Conservation (phyloP, 1,140 invertebrate species). For the Tetramorium alpestre region DNA sequence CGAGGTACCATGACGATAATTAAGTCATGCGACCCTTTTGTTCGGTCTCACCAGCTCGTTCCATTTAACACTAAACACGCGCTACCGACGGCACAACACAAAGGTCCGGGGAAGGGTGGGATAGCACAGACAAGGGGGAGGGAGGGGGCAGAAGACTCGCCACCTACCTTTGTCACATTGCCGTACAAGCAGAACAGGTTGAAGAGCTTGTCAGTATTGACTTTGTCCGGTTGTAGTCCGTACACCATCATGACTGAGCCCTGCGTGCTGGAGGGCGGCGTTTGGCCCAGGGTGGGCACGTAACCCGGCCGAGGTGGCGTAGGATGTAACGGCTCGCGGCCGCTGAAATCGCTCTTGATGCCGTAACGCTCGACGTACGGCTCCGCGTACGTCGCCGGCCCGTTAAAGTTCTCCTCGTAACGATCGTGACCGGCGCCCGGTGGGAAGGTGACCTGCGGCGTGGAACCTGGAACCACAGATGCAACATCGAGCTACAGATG, state of each 20-base stretch:
- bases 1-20: neutral
- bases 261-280: slow-evolving; percentile 86
- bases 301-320: slow-evolving; percentile 84
- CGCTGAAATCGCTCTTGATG: slow-evolving; percentile 84
- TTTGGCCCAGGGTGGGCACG: slow-evolving; percentile 84
- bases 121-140: neutral
- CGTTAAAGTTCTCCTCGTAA: slow-evolving; percentile 86
- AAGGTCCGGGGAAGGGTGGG: neutral
- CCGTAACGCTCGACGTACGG: slow-evolving; percentile 86
- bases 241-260: slow-evolving; percentile 99
- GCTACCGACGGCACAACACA: neutral
- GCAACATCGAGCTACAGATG: neutral
- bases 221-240: slow-evolving; percentile 96
- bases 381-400: slow-evolving; percentile 84
- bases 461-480: slow-evolving; percentile 73
- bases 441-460: slow-evolving; percentile 82
- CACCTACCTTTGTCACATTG: slow-evolving; percentile 95
- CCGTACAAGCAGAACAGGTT: slow-evolving; percentile 99
- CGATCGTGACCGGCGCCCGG: slow-evolving; percentile 84
- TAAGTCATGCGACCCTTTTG: slow-evolving; percentile 25
- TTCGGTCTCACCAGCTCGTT: neutral
- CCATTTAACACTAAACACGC: slow-evolving; percentile 26
- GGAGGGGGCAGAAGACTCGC: neutral
- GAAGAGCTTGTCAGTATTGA: slow-evolving; percentile 99
- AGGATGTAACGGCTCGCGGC: slow-evolving; percentile 84